Conservation (phyloP, 2,113 vertebrate genomes). For the Podarcis raffonei region DNA sequence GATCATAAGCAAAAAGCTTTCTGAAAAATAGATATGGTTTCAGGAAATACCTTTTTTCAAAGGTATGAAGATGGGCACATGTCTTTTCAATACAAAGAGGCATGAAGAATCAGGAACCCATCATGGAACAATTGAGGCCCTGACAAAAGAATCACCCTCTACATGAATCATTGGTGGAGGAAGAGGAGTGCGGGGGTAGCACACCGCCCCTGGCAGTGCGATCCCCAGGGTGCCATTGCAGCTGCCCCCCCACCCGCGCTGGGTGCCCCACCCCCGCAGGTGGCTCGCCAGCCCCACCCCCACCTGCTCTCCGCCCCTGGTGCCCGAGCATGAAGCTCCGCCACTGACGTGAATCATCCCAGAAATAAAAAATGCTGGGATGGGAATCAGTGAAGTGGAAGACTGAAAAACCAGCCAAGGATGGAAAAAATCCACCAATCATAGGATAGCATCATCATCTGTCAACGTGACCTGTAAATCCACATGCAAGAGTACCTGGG, state of each 20-base stretch:
- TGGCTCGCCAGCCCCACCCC: too few relatives aligned
- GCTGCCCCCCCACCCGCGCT: too few relatives aligned
- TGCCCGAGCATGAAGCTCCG: too few relatives aligned
- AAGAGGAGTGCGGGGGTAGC: too few relatives aligned
- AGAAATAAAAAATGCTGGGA: not conserved
- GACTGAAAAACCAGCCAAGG: not conserved
- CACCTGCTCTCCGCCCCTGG: too few relatives aligned
- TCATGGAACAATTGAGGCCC: not conserved
- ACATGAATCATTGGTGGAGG: not conserved
- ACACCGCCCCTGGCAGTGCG: too few relatives aligned
- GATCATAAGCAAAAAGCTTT: not conserved
- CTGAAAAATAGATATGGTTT: not conserved
- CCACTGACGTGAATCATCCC: not conserved
- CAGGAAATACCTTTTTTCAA: not conserved
- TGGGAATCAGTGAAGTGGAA: not conserved
- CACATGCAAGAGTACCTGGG: not conserved
- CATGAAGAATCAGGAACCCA: not conserved
- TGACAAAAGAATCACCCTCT: not conserved
- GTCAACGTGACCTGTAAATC: not conserved
- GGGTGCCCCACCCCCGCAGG: too few relatives aligned
- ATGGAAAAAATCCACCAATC: not conserved
- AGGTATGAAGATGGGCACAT: not conserved
- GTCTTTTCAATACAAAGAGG: not conserved
- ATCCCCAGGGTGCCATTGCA: too few relatives aligned
- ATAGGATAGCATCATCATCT: not conserved